Conservation (phyloP, 2,888 invertebrate genomes). For the Agrochola litura region DNA sequence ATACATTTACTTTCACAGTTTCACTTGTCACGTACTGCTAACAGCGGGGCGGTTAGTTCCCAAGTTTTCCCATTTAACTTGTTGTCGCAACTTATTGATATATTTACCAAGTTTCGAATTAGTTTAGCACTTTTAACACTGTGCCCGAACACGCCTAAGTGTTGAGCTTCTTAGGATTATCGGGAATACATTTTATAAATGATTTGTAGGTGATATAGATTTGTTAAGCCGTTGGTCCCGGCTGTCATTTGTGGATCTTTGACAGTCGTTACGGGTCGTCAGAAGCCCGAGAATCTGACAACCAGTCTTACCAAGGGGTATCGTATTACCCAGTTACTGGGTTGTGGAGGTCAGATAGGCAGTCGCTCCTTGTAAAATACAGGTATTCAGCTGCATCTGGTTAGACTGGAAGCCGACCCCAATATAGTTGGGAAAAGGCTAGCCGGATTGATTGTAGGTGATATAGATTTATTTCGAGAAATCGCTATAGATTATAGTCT, state of each 20-base stretch:
- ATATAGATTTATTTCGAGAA: background rate
- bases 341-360: no score
- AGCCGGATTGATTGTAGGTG: no score
- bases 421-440: no score
- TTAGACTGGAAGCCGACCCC: no score
- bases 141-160: slow-evolving; percentile 42
- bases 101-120: slow-evolving; percentile 77
- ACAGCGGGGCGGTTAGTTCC: slow-evolving; percentile 71
- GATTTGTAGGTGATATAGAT: no score
- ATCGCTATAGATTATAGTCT: background rate
- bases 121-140: slow-evolving; percentile 72
- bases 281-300: no score
- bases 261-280: no score
- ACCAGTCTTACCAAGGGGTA: no score
- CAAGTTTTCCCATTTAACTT: slow-evolving; percentile 82
- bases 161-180: slow-evolving; percentile 32
- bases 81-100: slow-evolving; percentile 82
- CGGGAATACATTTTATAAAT: slow-evolving; percentile 17
- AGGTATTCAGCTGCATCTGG: no score
- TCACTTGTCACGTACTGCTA: slow-evolving; percentile 71
- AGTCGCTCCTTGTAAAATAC: no score
- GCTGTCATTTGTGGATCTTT: no score
- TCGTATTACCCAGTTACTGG: no score
- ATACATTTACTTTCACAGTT: slow-evolving; percentile 64
- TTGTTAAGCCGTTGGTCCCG: background rate